These are phyloP conservation scores for Hephaestus fuliginosus DNA, from an alignment of 2,797 vertebrate genomes.

Conservation along the genomic window DNA sequence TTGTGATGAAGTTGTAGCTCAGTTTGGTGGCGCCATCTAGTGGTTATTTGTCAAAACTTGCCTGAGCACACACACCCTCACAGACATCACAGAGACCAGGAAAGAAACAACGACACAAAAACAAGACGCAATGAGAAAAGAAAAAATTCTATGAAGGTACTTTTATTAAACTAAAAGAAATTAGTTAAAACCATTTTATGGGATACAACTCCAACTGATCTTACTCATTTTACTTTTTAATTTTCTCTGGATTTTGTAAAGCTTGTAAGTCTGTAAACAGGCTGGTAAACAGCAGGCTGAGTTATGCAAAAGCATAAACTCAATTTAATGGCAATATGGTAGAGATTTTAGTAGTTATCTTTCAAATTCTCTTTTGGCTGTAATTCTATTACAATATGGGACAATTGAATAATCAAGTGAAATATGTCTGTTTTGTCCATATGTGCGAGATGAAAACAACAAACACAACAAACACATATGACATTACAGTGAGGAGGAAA, in stretches of 20 bases:
- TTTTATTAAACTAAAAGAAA: not conserved
- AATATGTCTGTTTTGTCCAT: constrained; percentile 43
- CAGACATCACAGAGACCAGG: no score
- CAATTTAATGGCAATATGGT: constrained; percentile 34
- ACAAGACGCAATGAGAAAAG: not conserved
- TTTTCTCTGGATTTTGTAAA: not conserved
- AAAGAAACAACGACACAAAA: not conserved
- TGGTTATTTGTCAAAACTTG: constrained; percentile 33
- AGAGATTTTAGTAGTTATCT: constrained; percentile 30
- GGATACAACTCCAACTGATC: not conserved
- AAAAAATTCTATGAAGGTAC: not conserved
- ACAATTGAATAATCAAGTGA: constrained; percentile 16
- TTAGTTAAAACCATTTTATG: not conserved
- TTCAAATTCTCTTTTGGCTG: constrained; percentile 42
- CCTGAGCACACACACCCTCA: not conserved
- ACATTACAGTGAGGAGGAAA: not conserved
- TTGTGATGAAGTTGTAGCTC: not conserved
- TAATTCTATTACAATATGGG: constrained; percentile 8
- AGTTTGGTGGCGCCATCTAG: constrained; percentile 57
- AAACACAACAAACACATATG: constrained; percentile 32
- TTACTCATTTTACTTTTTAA: not conserved
- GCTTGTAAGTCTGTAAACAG: constrained; percentile 4
- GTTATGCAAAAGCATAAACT: constrained; percentile 17
- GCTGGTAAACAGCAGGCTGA: constrained; percentile 29
- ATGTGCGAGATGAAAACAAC: constrained; percentile 30